Conservation (phyloP, 2,888 invertebrate species). For the Volucella inflata region DNA sequence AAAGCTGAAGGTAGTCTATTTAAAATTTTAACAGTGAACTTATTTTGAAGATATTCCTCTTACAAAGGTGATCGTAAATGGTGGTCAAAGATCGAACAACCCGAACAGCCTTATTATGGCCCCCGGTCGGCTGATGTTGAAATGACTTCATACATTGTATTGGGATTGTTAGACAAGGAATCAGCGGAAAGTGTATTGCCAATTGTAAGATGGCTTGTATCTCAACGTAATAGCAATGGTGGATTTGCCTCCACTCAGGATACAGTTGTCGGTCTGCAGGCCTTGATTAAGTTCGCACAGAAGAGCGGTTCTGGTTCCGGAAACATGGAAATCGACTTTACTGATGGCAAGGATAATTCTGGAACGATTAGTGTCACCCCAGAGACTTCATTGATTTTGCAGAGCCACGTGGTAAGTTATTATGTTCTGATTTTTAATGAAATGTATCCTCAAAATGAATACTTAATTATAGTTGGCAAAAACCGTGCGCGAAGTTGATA, state of each 20-base stretch:
- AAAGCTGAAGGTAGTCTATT: slow-evolving; percentile 79
- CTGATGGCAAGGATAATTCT: slow-evolving; percentile 74
- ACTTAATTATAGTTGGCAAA: slow-evolving; percentile 78
- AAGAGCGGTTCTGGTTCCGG: slow-evolving; percentile 84
- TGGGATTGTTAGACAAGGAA: slow-evolving; percentile 86
- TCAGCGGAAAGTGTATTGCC: slow-evolving; percentile 82
- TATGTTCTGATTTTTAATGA: slow-evolving; percentile 5
- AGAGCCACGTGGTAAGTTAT: slow-evolving; percentile 88
- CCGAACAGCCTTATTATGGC: slow-evolving; percentile 84
- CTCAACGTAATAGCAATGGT: slow-evolving; percentile 88
- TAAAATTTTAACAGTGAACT: neutral
- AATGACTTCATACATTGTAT: slow-evolving; percentile 94
- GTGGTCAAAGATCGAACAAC: slow-evolving; percentile 89
- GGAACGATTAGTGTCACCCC: slow-evolving; percentile 85
- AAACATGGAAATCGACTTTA: slow-evolving; percentile 79
- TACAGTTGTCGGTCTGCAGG: slow-evolving; percentile 90
- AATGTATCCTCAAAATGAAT: neutral
- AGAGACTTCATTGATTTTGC: slow-evolving; percentile 92
- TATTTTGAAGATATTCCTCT: neutral
- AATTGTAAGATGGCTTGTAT: slow-evolving; percentile 89
- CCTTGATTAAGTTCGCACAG: slow-evolving; percentile 87
- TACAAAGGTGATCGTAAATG: slow-evolving; percentile 87
- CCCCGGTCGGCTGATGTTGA: slow-evolving; percentile 90
- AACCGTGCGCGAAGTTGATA: slow-evolving; percentile 86
- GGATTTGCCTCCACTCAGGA: slow-evolving; percentile 92